Base-by-base conservation (phyloP, 2,888 invertebrate species). In the Ochropleura plecta region DNA sequence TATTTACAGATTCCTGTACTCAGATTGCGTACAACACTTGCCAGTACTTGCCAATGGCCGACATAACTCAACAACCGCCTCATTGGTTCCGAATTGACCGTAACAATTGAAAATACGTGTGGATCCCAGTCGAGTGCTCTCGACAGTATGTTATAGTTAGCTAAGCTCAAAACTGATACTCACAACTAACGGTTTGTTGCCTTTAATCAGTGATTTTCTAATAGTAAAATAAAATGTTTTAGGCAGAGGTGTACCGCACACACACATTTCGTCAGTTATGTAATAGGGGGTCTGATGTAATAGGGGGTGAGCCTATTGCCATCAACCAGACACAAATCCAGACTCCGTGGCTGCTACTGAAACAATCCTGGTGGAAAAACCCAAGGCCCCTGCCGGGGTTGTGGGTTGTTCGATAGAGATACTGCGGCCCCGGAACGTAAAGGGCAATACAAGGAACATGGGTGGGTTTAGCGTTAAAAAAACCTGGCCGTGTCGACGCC, bases 91-190 rank as follows among this genome's bases (percentile, higher is more conserved):
- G 51, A 60, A 48, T 71, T 42, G 48, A 77, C 48, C 60, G 77
- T 53, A 71, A 77, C 77, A 71, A 71, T 59, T 71, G 71, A 46
- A 77, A 77, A 64, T 71, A 65, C 64, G 51, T 16, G 48, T 48
- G 18, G 62, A n/a, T 55, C 62, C 14, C 51, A 40, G 5, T 60
- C 18, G 46, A 77, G 64, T 60, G 53, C 59, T 42, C 49, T 76
- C 62, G 5, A 76, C 40, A 46, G 8, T 4, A 8, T 44, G 44
- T 30, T 73, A 44, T 44, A 48, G 42, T 64, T 63, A 10, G 14
- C 7, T 44, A 18, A 46, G 30, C 44, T 51, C 6, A 60, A 51
- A 71, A 18, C 51, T 59, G 74, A 64, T 30, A 44, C 42, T 16
- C 20, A 5, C 7, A 40, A 44, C 16, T 18, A 51, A 4, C 10